phyloP scores from a whole-genome alignment of 2,888 invertebrate genomes.

The Meta bourneti region DNA sequence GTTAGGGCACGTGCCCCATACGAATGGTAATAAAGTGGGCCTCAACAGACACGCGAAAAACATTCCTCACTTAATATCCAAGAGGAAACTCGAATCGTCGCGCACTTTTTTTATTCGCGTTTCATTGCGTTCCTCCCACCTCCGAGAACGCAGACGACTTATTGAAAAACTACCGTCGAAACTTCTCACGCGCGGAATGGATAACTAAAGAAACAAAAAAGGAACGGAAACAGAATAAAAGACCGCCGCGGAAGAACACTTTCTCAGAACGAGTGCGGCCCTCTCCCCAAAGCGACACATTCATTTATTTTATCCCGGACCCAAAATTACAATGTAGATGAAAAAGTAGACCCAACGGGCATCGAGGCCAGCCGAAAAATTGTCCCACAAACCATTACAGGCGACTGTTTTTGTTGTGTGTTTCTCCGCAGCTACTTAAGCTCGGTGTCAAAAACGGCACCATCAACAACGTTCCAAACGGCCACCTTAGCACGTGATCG shows the following conservation, averaged over 20 bases:
- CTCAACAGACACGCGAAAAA: neutral
- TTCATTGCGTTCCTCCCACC: neutral
- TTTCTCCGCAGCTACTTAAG: neutral
- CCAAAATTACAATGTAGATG: slow-evolving; percentile 56
- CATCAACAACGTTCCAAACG: slow-evolving; percentile 34
- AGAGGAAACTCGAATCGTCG: too few species aligned
- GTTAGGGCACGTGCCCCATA: neutral
- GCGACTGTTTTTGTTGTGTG: too few species aligned
- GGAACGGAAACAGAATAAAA: neutral
- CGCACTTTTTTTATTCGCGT: neutral
- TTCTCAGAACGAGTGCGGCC: slow-evolving; percentile 11
- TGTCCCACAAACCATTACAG: slow-evolving; percentile 43
- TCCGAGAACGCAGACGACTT: slow-evolving; percentile 4
- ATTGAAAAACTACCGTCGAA: slow-evolving; percentile 23
- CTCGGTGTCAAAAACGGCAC: slow-evolving; percentile 35
- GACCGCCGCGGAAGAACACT: neutral
- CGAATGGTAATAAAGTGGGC: neutral
- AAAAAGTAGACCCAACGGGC: slow-evolving; percentile 51
- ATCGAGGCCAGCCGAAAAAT: slow-evolving; percentile 27
- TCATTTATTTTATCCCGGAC: slow-evolving; percentile 28
- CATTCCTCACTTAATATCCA: neutral
- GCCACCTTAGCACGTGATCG: slow-evolving; percentile 57
- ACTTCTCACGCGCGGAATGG: neutral
- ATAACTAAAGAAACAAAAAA: neutral
- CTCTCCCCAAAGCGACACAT: slow-evolving; percentile 47